Evolutionary conservation across 2,113 vertebrate genomes (phyloP).

Genomic region (Rissa tridactyla): DNA sequence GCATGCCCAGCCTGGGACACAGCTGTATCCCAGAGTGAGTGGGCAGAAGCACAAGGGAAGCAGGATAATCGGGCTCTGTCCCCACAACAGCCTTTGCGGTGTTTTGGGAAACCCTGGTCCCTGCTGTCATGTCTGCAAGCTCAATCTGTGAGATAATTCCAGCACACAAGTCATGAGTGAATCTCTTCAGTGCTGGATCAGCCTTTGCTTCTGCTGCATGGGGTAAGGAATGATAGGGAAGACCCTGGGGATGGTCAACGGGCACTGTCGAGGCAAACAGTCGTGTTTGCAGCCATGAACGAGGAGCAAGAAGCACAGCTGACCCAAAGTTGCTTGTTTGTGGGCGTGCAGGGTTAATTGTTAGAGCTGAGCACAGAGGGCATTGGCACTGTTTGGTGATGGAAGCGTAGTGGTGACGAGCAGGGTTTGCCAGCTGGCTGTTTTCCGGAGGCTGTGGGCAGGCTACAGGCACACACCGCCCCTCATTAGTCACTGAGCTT

Average conservation of each 20-base stretch:
- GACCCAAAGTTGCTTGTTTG: accelerated
- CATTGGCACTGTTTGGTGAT: neutral
- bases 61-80: neutral
- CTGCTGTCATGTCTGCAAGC: neutral
- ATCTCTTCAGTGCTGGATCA: neutral
- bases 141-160: neutral
- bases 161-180: neutral
- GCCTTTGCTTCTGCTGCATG: neutral
- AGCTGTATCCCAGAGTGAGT: neutral
- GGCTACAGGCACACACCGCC: neutral
- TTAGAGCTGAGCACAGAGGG: neutral
- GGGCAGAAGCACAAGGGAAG: neutral
- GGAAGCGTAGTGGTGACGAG: neutral
- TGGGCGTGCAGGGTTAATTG: neutral
- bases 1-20: neutral
- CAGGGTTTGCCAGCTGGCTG: neutral
- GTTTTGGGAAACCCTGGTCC: neutral
- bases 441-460: neutral
- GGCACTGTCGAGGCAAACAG: neutral
- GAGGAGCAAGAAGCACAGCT: neutral
- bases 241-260: too few species aligned
- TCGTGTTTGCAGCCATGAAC: neutral
- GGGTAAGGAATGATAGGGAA: neutral
- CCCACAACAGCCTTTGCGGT: neutral
- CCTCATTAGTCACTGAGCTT: neutral